Conservation (phyloP, 2,113 vertebrate genomes). For the Steatornis caripensis region DNA sequence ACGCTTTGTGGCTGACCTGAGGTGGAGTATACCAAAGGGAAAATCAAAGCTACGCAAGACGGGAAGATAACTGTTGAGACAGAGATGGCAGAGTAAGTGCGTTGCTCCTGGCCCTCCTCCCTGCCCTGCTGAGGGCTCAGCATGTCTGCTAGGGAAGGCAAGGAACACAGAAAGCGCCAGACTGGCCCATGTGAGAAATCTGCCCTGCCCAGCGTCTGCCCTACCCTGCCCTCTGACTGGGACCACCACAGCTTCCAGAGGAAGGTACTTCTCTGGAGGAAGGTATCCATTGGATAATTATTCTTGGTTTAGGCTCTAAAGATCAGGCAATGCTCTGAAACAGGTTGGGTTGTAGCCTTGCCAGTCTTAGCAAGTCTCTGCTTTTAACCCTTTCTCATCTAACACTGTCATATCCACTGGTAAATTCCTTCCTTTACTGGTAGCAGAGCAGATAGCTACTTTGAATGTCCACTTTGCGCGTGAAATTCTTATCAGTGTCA, state of each 20-base stretch:
- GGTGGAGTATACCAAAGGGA: conserved; percentile 77
- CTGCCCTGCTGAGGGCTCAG: not conserved
- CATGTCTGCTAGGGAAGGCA: not conserved
- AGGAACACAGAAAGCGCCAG: not conserved
- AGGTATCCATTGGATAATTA: not conserved
- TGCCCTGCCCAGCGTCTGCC: not conserved
- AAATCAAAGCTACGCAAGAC: conserved; percentile 73
- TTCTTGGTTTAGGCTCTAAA: not conserved
- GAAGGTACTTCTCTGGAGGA: not conserved
- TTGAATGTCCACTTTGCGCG: not conserved
- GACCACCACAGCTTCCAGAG: not conserved
- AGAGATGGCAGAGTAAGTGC: conserved; percentile 72
- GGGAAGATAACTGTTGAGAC: conserved; percentile 80
- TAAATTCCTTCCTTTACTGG: not conserved
- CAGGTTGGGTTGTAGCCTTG: not conserved
- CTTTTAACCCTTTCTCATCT: not conserved
- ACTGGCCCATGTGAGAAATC: not conserved
- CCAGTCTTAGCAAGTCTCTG: rapidly evolving
- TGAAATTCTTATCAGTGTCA: not conserved
- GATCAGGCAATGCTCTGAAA: not conserved
- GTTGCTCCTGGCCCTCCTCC: not conserved
- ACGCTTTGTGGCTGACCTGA: conserved; percentile 80
- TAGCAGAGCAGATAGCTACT: not conserved
- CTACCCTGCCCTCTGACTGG: no score
- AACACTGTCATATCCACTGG: not conserved